Evolutionary conservation across 2,797 vertebrate species (phyloP).

Genomic region (Mormyrus hasselquistii): DNA sequence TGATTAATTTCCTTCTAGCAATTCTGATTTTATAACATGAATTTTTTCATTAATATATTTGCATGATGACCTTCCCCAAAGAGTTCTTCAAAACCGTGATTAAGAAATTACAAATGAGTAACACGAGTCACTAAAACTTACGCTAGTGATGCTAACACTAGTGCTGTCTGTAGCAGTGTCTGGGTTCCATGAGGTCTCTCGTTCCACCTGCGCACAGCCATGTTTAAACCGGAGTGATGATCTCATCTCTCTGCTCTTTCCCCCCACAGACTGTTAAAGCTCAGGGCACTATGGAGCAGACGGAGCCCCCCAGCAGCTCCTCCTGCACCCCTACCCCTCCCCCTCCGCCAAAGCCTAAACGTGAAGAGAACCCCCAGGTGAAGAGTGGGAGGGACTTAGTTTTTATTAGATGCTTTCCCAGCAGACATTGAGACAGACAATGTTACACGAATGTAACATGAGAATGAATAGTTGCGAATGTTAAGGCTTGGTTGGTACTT

Average conservation of each 20-base stretch:
- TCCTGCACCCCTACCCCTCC: slow-evolving; percentile 68
- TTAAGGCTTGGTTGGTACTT: background rate
- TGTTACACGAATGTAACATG: background rate
- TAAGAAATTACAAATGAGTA: background rate
- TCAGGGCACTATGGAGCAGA: slow-evolving; percentile 76
- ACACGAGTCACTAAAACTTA: background rate
- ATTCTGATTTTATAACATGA: background rate
- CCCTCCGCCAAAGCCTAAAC: slow-evolving; percentile 76
- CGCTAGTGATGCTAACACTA: background rate
- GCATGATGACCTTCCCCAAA: background rate
- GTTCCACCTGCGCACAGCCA: background rate
- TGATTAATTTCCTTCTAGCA: background rate
- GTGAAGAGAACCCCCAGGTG: slow-evolving; percentile 94
- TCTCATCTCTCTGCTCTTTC: background rate
- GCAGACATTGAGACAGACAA: background rate
- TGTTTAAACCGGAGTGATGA: background rate
- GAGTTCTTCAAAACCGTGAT: background rate
- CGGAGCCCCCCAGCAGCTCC: slow-evolving; percentile 63
- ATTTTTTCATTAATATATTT: background rate
- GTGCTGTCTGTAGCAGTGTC: background rate
- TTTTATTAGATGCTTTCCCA: background rate
- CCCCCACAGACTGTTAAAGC: slow-evolving; percentile 77
- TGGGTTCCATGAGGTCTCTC: background rate
- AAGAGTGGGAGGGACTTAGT: slow-evolving; percentile 17
- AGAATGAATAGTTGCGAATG: background rate